Evolutionary conservation across 2,888 invertebrate species (phyloP), one percentile per base, ranked within the genome.

Genomic region (Troides helena): DNA sequence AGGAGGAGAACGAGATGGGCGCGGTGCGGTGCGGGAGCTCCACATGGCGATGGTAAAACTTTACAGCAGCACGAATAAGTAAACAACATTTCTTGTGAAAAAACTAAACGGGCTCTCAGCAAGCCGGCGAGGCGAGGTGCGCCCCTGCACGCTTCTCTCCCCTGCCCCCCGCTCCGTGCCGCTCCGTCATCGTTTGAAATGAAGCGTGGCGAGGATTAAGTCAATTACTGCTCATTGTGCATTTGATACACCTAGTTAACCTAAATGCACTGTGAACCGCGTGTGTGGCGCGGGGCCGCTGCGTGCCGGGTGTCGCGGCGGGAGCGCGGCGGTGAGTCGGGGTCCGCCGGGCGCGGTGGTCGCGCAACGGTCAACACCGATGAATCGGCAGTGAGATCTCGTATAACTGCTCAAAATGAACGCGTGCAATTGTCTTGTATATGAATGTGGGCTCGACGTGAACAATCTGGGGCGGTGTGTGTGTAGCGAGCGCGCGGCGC

Each of bases 171-270:
- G 17, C 53, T 12, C 12, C 14, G 14, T 50, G 6, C 18, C 30
- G 61, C 56, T 50, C 50, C 62, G 70, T 62, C 69, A 57, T 53
- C 66, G 36, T 62, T 59, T 53, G 59, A 63, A 30, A 50, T 50
- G 21, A 59, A 63, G 68, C 59, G 58, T 59, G 58, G 68, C 63
- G 58, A 25, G 62, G 62, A 70, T 70, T 59, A 67, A 25, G 63
- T 70, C 67, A 67, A 70, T 70, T 67, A 70, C 63, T 36, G 63
- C 63, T 67, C 70, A 67, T 67, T 67, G 70, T 67, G 67, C 62
- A 67, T 62, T 59, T 67, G 70, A 63, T 63, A 59, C 36, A 66
- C 36, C 66, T 70, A 62, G 58, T 70, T 70, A 65, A 70, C 62
- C 59, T 66, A 30, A 66, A 46, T 39, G 50, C 61, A 62, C 50